These are phyloP conservation scores for Therioaphis trifolii DNA, from an alignment of 2,888 invertebrate genomes.

Conservation along the genomic window DNA sequence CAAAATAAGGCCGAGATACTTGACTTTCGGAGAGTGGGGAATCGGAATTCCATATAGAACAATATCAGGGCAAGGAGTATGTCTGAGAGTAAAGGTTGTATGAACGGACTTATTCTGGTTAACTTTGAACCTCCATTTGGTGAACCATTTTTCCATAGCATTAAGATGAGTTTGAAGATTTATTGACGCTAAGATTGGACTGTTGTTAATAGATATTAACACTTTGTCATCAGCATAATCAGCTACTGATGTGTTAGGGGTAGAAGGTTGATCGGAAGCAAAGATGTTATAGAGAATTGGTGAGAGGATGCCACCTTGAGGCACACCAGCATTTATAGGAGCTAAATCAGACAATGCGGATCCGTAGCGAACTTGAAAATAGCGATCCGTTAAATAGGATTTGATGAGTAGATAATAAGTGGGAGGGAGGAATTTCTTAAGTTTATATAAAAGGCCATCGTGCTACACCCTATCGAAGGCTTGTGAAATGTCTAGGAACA, in stretches of 20 bases:
- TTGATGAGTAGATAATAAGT: conserved; percentile 23
- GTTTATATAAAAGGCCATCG: conserved; percentile 23
- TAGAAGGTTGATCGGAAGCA: conserved; percentile 17
- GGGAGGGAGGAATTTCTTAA: conserved; percentile 21
- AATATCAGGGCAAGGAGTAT: background rate
- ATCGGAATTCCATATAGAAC: conserved; percentile 7
- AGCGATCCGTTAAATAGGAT: conserved; percentile 36
- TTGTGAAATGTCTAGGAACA: too few relatives aligned
- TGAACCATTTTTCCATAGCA: conserved; percentile 4
- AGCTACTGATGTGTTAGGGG: conserved; percentile 18
- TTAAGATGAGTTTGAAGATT: conserved; percentile 31
- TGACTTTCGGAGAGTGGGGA: conserved; percentile 10
- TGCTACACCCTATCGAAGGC: conserved; percentile 21
- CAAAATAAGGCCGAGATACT: background rate
- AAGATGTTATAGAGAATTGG: too few relatives aligned
- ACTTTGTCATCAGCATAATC: conserved; percentile 37
- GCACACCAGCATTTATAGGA: too few relatives aligned
- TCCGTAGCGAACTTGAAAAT: conserved; percentile 30
- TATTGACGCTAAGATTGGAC: conserved; percentile 2
- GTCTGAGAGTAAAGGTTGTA: conserved; percentile 28
- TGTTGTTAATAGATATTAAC: background rate
- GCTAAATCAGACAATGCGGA: conserved; percentile 29
- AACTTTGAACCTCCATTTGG: conserved; percentile 32
- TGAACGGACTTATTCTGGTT: conserved; percentile 31
- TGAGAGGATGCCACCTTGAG: conserved; percentile 12